Evolutionary conservation across 2,888 invertebrate species (phyloP), one percentile per base, ranked within the genome.

Genomic region (Furcula furcula): DNA sequence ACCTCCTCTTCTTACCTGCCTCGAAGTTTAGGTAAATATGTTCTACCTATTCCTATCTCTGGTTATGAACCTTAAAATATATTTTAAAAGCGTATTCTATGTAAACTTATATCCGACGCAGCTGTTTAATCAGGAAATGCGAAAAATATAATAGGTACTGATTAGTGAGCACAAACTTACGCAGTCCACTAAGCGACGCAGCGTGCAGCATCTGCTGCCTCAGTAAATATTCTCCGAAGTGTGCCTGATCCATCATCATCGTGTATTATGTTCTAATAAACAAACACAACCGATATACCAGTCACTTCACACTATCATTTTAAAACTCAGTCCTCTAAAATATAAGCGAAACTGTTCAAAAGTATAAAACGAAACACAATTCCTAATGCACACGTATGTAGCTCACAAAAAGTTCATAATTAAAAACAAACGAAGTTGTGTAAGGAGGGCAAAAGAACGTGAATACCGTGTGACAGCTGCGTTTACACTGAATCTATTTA

Each of bases 181-280:
- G 88, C 25, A 87, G 57, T 32, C 87, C 78, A 38, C 83, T 85
- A 2, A 88, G 68, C 5, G 86, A 85, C 7, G 85, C 88, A 10
- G 87, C 88, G 34, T 88, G 88, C 52, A 88, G 51, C 87, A 88
- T 88, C 70, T 88, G 88, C 62, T 88, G 88, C 55, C 88, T 77
- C 66, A 88, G 70, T 68, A 88, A 67, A 59, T 87, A 88, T 65
- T 88, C 88, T 38, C 86, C 84, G 37, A 88, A 83, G 51, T 87
- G 87, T 10, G 85, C 81, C 64, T 88, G 88, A 69, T 87, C 87
- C 88, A 88, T 88, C 88, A 88, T 88, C 86, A 86, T 88, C 37
- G 42, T 77, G 57, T 4, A 25, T 11, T 38, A 28, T 37, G 31
- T 18, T 34, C 22, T 30, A 51, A 44, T 29, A 55, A 28, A 52